Conservation (phyloP, 2,113 vertebrate species). For the Balaeniceps rex region DNA sequence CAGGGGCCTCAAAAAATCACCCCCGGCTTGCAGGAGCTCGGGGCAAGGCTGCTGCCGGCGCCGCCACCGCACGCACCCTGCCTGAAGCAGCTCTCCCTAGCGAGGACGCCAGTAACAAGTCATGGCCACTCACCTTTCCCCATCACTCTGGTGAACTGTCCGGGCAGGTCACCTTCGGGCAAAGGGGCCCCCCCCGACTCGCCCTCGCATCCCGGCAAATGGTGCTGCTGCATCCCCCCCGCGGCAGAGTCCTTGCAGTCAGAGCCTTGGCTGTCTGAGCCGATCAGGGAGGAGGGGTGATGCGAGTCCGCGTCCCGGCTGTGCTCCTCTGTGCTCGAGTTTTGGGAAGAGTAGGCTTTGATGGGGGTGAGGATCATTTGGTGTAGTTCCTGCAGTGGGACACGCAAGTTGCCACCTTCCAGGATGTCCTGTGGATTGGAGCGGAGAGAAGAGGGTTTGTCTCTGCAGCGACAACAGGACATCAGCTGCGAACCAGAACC, state of each 20-base stretch:
- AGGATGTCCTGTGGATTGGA: constrained; percentile 83
- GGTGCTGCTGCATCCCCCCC: constrained; percentile 75
- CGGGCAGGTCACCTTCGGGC: constrained; percentile 89
- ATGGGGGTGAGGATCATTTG: constrained; percentile 98
- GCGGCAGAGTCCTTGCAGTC: constrained; percentile 73
- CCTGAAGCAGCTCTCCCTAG: background rate
- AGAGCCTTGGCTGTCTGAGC: constrained; percentile 74
- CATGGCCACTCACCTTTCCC: constrained; percentile 85
- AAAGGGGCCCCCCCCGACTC: constrained; percentile 81
- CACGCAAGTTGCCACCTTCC: constrained; percentile 90
- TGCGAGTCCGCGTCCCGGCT: constrained; percentile 71
- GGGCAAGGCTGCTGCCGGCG: background rate
- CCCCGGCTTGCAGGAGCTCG: background rate
- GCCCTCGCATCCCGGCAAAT: constrained; percentile 83
- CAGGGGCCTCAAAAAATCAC: background rate
- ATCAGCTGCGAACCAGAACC: rapidly evolving
- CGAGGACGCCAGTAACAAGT: rapidly evolving
- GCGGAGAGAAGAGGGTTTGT: background rate
- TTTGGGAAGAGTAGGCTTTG: constrained; percentile 82
- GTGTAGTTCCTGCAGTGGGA: constrained; percentile 93
- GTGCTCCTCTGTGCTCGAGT: constrained; percentile 52
- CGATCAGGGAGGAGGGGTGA: constrained; percentile 76
- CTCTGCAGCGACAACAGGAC: background rate
- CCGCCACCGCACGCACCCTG: rapidly evolving
- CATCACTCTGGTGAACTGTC: constrained; percentile 98